Evolutionary conservation across 2,888 invertebrate genomes (phyloP), one percentile per base, ranked within the genome.

Genomic region (Orchesella flavescens): DNA sequence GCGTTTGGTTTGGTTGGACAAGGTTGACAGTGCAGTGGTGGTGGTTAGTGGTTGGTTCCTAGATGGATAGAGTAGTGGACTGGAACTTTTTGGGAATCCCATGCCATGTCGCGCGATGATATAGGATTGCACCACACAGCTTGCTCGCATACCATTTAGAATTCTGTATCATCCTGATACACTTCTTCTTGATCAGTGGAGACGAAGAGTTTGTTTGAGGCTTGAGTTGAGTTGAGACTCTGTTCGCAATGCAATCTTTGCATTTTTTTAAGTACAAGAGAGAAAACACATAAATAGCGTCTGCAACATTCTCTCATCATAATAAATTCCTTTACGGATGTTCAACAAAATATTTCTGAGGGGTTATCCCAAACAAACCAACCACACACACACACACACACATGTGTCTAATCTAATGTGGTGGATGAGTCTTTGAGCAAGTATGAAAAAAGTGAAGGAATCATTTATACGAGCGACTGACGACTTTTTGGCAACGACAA

Each of bases 21-120:
- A 78, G 78, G 78, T 78, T 78, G 78, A 78, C 69, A 78, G 69
- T 23, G 66, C 24, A 34, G 34, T 43, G 43, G 78, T 55, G 13
- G 34, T 43, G 43, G 78, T 55, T 57, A 57, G 68, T 68, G 34
- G 34, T 77, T 69, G 63, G 61, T 61, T 44, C 24, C 17, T 75
- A 34, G 65, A 24, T 46, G 44, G 9, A 43, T 12, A 46, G 23
- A 3, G 23, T 2, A 73, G 80, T 73, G 59, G 68, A 80, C 80
- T 80, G 80, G 80, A 80, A 80, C 80, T 74, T 80, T 72, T 80
- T 80, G 80, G 80, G 80, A 80, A 66, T 80, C 80, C 80, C 80
- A 80, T 80, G 73, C 66, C 55, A 66, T 21, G 23, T 55, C 53
- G 19, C 15, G 57, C 3, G 24, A 63, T 63, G 15, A 74, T 59